Evolutionary conservation across 2,113 vertebrate genomes (phyloP).

Genomic region (Aviceda subcristata): DNA sequence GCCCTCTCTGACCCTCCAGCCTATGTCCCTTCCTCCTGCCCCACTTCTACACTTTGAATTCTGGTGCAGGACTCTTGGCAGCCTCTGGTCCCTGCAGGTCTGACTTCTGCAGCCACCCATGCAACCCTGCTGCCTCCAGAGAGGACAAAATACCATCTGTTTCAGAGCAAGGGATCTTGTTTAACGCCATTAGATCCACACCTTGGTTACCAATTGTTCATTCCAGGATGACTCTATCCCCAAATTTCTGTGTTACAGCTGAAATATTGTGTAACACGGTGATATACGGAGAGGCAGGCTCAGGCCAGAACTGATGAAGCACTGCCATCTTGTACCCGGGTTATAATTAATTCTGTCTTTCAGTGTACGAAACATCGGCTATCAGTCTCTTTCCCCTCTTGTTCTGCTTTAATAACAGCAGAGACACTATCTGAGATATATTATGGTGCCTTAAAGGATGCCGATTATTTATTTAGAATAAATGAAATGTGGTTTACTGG

Average conservation of each 20-base stretch:
- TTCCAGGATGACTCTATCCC: not conserved
- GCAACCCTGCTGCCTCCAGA: not conserved
- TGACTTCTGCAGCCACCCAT: not conserved
- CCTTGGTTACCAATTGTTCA: not conserved
- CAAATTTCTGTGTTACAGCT: not conserved
- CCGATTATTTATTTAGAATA: not conserved
- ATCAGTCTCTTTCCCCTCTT: not conserved
- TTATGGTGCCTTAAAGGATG: not conserved
- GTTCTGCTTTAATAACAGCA: not conserved
- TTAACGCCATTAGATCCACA: not conserved
- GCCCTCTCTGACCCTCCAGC: not conserved
- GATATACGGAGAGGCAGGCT: not conserved
- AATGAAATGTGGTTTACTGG: constrained; percentile 7
- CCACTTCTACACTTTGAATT: not conserved
- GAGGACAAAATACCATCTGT: not conserved
- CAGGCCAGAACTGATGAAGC: not conserved
- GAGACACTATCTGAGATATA: not conserved
- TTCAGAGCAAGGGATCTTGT: not conserved
- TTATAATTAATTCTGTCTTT: constrained; percentile 23
- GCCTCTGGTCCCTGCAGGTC: not conserved
- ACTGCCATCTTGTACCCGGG: not conserved
- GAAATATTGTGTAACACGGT: not conserved
- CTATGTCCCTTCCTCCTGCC: not conserved
- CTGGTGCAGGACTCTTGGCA: not conserved
- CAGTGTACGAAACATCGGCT: not conserved